Base-by-base conservation (phyloP, 2,888 invertebrate genomes). In the Sinodicranocentrus sp. region DNA sequence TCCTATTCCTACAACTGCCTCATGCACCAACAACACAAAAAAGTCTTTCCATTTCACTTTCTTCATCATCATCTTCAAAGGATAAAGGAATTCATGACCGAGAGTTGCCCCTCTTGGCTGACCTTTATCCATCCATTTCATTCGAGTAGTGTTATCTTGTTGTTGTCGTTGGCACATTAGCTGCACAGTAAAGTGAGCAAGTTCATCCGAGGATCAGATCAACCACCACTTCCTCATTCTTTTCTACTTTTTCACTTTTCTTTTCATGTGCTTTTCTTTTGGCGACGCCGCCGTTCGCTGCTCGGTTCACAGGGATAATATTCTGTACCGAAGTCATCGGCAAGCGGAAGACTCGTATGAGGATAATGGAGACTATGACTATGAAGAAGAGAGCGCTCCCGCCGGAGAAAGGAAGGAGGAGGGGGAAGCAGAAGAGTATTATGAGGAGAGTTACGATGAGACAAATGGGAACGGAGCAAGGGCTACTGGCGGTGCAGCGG, bases 271-370 rank as follows among this genome's bases (percentile, higher is more conserved):
- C 5, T 33, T 33, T 33, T 33, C 33, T 10, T 33, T 10, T 33
- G 33, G 52, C 52, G 17, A 21, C 8, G 52, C 33, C 10, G 33
- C 33, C 10, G 33, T 48, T 33, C 10, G 33, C 33, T 33, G 2
- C 21, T 26, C 2, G 13, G 28, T 33, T 63, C 1, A 0, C 72
- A 80, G 80, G 25, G 80, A 80, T 17, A 57, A 75, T 6, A 82
- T 85, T 44, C 57, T 88, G n/a, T 84, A 79, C 61, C 76, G 88
- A 26, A 75, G 67, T 65, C 86, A 84, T 25, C 84, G 89, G 15
- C 89, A 88, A 52, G 86, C 87, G 21, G 87, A 89, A 39, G 87
- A 86, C 23, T 87, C 87, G 3, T 87, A 89, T 43, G 88, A 89
- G 63, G 87, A 87, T 19, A 84, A 70, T 0, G 86, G 86, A 44